Percentiles rank a stretch among this genome's conserved stretches.
Evolutionary conservation across 2,888 invertebrate species (phyloP).

Genomic region (Drosophila peninsularis): DNA sequence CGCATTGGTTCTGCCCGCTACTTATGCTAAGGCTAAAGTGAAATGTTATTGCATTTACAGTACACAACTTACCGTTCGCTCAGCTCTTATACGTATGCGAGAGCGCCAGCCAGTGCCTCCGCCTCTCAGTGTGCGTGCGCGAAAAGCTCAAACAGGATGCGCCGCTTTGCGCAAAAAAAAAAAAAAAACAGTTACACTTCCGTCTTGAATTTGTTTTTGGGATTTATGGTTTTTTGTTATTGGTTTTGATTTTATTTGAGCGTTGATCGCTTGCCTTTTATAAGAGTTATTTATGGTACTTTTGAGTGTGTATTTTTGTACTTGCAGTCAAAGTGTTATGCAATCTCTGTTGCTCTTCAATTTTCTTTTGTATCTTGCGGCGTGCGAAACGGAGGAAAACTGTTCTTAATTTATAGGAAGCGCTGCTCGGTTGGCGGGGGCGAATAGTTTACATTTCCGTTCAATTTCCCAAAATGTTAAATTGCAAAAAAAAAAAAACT

Average conservation of each 20-base stretch:
- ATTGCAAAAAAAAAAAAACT: slow-evolving; percentile 43
- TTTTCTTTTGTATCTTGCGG: slow-evolving; percentile 9
- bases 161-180: slow-evolving; percentile 52
- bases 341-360: slow-evolving; percentile 18
- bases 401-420: slow-evolving; percentile 47
- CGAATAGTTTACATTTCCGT: slow-evolving; percentile 84
- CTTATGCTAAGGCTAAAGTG: slow-evolving; percentile 9
- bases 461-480: slow-evolving; percentile 40
- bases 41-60: slow-evolving; percentile 31
- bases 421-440: slow-evolving; percentile 70
- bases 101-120: slow-evolving; percentile 36
- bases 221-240: slow-evolving; percentile 17
- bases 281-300: slow-evolving; percentile 26
- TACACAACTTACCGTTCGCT: slow-evolving; percentile 42
- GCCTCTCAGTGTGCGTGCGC: background rate
- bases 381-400: slow-evolving; percentile 9
- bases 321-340: slow-evolving; percentile 29
- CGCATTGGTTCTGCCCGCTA: background rate
- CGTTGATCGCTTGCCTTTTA: slow-evolving; percentile 33
- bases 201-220: slow-evolving; percentile 51
- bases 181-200: slow-evolving; percentile 53
- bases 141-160: slow-evolving; percentile 64
- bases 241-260: slow-evolving; percentile 1
- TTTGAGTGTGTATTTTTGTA: slow-evolving; percentile 27
- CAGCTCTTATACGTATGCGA: slow-evolving; percentile 46